Conservation (phyloP, 2,888 invertebrate genomes). For the Theristus sp. region DNA sequence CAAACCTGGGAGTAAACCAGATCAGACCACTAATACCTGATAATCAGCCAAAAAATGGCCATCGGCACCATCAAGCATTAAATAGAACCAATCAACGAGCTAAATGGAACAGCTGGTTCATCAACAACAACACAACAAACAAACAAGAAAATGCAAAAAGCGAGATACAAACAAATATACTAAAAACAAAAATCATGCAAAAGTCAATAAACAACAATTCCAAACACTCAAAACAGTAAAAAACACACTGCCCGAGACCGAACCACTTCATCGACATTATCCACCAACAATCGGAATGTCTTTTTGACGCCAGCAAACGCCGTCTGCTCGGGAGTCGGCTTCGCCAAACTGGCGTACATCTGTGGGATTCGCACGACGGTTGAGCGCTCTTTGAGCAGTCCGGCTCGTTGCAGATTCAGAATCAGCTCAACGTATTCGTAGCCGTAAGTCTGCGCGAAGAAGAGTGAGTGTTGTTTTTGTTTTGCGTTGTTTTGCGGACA, state of each 20-base stretch:
- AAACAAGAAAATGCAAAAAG: too few relatives aligned
- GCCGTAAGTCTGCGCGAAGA: constrained; percentile 22
- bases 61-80: too few relatives aligned
- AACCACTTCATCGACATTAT: constrained; percentile 55
- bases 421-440: constrained; percentile 15
- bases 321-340: not conserved
- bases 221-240: not conserved
- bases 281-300: constrained; percentile 61
- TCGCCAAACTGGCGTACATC: not conserved
- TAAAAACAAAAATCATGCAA: too few relatives aligned
- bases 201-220: not conserved
- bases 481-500: too few relatives aligned
- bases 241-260: not conserved
- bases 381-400: constrained; percentile 10
- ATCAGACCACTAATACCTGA: too few relatives aligned
- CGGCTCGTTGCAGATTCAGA: constrained; percentile 22
- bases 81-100: too few relatives aligned
- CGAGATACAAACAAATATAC: too few relatives aligned
- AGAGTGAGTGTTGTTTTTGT: too few relatives aligned
- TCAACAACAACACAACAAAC: too few relatives aligned
- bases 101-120: too few relatives aligned
- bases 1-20: too few relatives aligned
- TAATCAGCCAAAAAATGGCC: too few relatives aligned
- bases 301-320: constrained; percentile 30
- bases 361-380: not conserved